Base-by-base conservation (phyloP, 2,797 vertebrate species). In the Sebastes iracundus region DNA sequence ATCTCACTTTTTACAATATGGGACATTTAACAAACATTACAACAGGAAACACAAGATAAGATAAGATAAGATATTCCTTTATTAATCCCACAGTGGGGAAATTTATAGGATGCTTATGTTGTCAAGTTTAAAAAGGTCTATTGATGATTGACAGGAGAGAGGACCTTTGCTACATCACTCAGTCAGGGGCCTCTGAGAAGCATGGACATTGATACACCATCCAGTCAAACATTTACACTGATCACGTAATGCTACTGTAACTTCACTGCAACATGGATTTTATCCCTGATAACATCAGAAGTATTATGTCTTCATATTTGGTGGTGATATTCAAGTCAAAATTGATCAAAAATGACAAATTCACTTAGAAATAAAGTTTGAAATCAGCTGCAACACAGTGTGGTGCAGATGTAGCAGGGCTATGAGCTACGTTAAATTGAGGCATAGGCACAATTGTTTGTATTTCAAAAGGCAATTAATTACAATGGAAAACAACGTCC, bases 181-280 rank as follows among this genome's bases (percentile, higher is more conserved):
- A 32, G 30, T 55, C 20, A 20, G 7, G 3, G 6, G 23, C n/a
- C 18, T 18, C 6, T 30, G 20, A 64, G 14, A 33, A 30, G 27
- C 7, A 12, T 12, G 56, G 14, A 33, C 23, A 4, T 9, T 5
- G 33, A 69, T 69, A 76, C n/a, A 5, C 25, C 32, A 10, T 49
- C 20, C 30, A 46, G 52, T 77, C 14, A 77, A 80, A 72, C 67
- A 88, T 84, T 84, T 52, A 84, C 63, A 53, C 6, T 10, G 58
- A 38, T 65, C 33, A 12, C 2, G 52, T 18, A 35, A 71, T 1
- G 18, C 27, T 60, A 3, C 35, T 61, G 4, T 18, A 2, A 25
- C 35, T 56, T 27, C 27, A 32, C 16, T 49, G 13, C 13, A 33
- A 22, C 7, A 35, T 20, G 5, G 20, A 38, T 16, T 22, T 33